Evolutionary conservation across 1,140 invertebrate genomes (phyloP).

Genomic region (Psilanteris sp.): DNA sequence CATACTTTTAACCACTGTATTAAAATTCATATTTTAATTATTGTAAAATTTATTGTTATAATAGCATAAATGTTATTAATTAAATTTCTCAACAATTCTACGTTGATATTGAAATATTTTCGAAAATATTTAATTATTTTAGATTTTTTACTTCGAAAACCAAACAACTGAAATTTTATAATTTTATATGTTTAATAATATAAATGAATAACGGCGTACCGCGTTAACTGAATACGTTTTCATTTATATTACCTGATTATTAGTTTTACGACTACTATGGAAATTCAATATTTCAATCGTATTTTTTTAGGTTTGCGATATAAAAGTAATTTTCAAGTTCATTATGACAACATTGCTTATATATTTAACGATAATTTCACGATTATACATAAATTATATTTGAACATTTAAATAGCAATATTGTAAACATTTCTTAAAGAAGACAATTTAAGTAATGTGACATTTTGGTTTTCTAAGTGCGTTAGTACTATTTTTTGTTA

Average conservation of each 20-base stretch:
- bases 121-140: slow-evolving; percentile 16
- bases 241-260: slow-evolving; percentile 10
- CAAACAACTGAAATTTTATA: slow-evolving; percentile 19
- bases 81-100: slow-evolving; percentile 11
- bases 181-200: slow-evolving; percentile 49
- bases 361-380: too few relatives aligned
- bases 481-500: slow-evolving; percentile 13
- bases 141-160: slow-evolving; percentile 27
- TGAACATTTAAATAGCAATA: too few relatives aligned
- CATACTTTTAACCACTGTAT: slow-evolving; percentile 3
- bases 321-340: too few relatives aligned
- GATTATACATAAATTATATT: too few relatives aligned
- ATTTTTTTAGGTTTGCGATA: too few relatives aligned
- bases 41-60: slow-evolving; percentile 18
- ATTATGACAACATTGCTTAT: too few relatives aligned
- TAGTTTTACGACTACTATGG: background rate
- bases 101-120: slow-evolving; percentile 2
- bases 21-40: slow-evolving; percentile 27
- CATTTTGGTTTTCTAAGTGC: too few relatives aligned
- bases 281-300: background rate
- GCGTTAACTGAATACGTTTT: slow-evolving; percentile 4
- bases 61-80: slow-evolving; percentile 18
- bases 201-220: slow-evolving; percentile 9
- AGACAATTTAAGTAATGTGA: too few relatives aligned
- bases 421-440: too few relatives aligned